Conservation (phyloP, 2,797 vertebrate genomes). For the Cirrhinus mrigala region DNA sequence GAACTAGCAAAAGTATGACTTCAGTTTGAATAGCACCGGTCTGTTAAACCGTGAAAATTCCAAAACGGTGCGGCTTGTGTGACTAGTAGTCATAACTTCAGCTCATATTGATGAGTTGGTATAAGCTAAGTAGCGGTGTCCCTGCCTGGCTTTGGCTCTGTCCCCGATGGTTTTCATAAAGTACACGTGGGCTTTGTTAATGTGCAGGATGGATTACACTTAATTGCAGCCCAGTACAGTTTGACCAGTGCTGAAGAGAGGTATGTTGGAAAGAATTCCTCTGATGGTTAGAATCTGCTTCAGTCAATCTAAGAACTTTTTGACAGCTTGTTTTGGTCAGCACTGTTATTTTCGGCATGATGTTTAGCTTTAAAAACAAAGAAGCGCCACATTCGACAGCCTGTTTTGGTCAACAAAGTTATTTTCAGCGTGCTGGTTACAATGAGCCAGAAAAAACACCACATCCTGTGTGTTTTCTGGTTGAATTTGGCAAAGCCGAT, state of each 20-base stretch:
- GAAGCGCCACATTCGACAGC: conserved; percentile 42
- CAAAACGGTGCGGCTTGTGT: conserved; percentile 16
- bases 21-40: background rate
- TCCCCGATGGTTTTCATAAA: conserved; percentile 36
- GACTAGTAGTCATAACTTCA: conserved; percentile 32
- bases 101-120: conserved; percentile 22
- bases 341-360: conserved; percentile 36
- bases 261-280: conserved; percentile 42
- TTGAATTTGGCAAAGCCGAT: background rate
- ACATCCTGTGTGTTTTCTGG: background rate
- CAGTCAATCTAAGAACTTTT: conserved; percentile 48
- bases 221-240: conserved; percentile 55
- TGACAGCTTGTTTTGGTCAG: conserved; percentile 53
- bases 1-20: background rate
- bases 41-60: conserved; percentile 17
- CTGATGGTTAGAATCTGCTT: conserved; percentile 42
- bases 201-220: conserved; percentile 35
- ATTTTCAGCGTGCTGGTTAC: conserved; percentile 35
- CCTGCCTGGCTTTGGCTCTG: conserved; percentile 32
- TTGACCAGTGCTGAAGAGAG: conserved; percentile 24
- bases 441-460: background rate
- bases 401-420: conserved; percentile 49
- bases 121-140: conserved; percentile 32
- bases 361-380: conserved; percentile 21
- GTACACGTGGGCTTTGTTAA: conserved; percentile 46